These are phyloP conservation scores for Notiomystis cincta DNA, from an alignment of 2,113 vertebrate genomes.

Conservation along the genomic window DNA sequence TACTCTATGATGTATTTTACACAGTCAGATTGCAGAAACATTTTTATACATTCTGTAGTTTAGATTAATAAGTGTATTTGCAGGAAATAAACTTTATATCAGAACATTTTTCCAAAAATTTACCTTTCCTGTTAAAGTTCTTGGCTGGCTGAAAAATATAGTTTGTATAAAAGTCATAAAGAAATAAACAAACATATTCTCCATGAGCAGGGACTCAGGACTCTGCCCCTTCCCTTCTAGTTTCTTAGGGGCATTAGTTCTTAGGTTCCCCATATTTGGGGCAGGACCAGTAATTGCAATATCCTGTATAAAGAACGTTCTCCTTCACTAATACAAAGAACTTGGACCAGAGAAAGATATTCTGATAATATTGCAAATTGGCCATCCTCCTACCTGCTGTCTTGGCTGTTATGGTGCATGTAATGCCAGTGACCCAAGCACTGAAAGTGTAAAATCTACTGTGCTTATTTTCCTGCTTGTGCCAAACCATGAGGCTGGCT, in stretches of 20 bases:
- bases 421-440: background rate
- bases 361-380: background rate
- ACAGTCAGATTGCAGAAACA: background rate
- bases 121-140: background rate
- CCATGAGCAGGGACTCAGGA: background rate
- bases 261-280: background rate
- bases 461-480: background rate
- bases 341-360: background rate
- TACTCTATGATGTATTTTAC: background rate
- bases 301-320: background rate
- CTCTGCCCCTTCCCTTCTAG: background rate
- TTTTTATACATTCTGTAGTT: background rate
- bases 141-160: background rate
- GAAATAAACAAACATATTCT: background rate
- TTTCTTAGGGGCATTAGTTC: background rate
- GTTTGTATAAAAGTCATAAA: too few relatives aligned
- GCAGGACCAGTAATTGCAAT: background rate
- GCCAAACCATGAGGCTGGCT: background rate
- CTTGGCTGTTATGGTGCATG: rapidly evolving
- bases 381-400: background rate
- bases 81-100: background rate
- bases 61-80: background rate
- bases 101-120: background rate
- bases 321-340: background rate
- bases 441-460: background rate